These are phyloP conservation scores for Siderastrea radians DNA, from an alignment of 92 coral and sea anemone genomes.

Conservation along the genomic window DNA sequence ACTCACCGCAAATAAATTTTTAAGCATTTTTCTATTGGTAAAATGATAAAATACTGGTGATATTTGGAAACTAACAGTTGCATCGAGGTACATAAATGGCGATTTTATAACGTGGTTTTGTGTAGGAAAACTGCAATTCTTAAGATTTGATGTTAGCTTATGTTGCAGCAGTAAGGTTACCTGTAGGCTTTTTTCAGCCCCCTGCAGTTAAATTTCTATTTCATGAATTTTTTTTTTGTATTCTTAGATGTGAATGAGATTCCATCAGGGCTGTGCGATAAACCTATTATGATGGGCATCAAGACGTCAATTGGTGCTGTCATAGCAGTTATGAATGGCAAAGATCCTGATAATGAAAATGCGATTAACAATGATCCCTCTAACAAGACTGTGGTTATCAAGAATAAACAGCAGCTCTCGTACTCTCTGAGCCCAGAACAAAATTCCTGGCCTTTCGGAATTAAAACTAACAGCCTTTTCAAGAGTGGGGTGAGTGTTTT, in stretches of 20 bases:
- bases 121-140: too few species aligned
- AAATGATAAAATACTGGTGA: too few species aligned
- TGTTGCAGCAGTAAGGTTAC: too few species aligned
- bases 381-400: constrained; percentile 41
- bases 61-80: too few species aligned
- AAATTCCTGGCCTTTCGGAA: constrained; percentile 55
- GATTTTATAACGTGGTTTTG: too few species aligned
- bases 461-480: constrained; percentile 29
- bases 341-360: constrained; percentile 91
- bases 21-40: too few species aligned
- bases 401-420: constrained; percentile 68
- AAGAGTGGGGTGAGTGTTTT: constrained; percentile 42
- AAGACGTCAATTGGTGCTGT: constrained; percentile 82
- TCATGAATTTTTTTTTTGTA: not conserved
- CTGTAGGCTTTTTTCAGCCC: too few species aligned
- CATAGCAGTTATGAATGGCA: constrained; percentile 60
- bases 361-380: not conserved
- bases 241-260: constrained; percentile 87
- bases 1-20: too few species aligned
- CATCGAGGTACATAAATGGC: too few species aligned
- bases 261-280: constrained; percentile 76
- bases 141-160: too few species aligned
- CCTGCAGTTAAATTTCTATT: not conserved
- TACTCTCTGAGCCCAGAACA: constrained; percentile 50
- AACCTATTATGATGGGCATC: constrained; percentile 57